phyloP scores from a whole-genome alignment of 2,888 invertebrate species.

The Eubasilissa splendida region DNA sequence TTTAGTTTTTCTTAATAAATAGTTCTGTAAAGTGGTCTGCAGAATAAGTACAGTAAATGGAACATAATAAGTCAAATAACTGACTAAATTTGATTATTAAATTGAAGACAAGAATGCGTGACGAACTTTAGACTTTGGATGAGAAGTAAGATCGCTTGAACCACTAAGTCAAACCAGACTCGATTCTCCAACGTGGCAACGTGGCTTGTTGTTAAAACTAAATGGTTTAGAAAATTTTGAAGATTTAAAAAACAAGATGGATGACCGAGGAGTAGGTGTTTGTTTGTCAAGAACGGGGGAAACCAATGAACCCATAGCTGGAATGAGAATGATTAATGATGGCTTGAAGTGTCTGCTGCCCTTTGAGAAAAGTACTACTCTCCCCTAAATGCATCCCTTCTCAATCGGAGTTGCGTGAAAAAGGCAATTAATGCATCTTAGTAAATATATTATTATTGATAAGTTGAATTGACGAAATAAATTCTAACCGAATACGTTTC shows the following conservation, averaged over 20 bases:
- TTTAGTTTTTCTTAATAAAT: too few species aligned
- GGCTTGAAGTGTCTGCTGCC: conserved; percentile 26
- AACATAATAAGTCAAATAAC: too few species aligned
- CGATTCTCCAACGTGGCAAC: background rate
- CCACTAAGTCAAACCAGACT: too few species aligned
- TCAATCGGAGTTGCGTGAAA: background rate
- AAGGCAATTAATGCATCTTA: background rate
- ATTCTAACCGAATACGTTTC: too few species aligned
- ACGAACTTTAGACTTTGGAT: too few species aligned
- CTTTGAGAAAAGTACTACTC: background rate
- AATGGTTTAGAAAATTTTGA: conserved; percentile 4
- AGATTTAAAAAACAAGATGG: conserved; percentile 23
- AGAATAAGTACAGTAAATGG: too few species aligned
- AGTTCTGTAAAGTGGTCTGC: too few species aligned
- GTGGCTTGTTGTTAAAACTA: background rate
- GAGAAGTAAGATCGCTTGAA: too few species aligned
- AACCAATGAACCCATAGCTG: conserved; percentile 24
- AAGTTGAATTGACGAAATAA: too few species aligned
- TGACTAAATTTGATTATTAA: too few species aligned
- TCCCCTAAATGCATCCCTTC: conserved; percentile 25
- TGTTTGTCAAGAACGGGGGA: conserved; percentile 19
- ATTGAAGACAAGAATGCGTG: too few species aligned
- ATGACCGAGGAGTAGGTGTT: conserved; percentile 17
- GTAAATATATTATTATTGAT: background rate
- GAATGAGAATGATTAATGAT: conserved; percentile 31